Base-by-base conservation (phyloP, 1,140 invertebrate species). In the Octopus bimaculoides region DNA sequence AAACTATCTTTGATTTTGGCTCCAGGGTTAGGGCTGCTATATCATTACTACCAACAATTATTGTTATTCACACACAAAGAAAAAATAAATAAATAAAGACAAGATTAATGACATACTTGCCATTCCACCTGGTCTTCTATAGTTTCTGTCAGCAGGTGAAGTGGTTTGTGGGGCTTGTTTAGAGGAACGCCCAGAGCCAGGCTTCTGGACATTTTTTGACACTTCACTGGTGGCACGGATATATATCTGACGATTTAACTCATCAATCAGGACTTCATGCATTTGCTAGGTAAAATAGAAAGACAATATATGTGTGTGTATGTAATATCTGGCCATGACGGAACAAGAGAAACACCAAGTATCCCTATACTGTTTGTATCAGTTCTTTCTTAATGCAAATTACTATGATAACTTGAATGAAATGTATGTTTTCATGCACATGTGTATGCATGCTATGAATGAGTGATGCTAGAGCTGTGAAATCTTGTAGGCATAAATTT, bases 221-320 rank as follows among this genome's bases (percentile, higher is more conserved):
- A 86, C 81, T 26, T 79, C 75, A 83, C 91, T 91, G 4, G 92
- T 92, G 7, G 93, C 92, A 84, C 92, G 92, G n/a, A 93, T 91
- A 86, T 96, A 96, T 71, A 96, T 91, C 88, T 95, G 94, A 76
- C 92, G 91, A 82, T 93, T 93, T 14, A 96, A 88, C 88, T 96
- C 95, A 81, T 94, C 92, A 69, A 95, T 90, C 75, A 95, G 85
- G 9, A 85, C 82, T 55, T 93, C 90, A 88, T 94, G 94, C 4
- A 96, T 86, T 89, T 94, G 92, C 90, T 93, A 84, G 12, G 89
- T 87, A 56, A 79, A 82, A 78, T 82, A 83, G 71, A 81, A 80
- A 80, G 75, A 75, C 78, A 41, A 74, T 74, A 52, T 17, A 41
- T 14, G 41, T 53, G 71, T 12, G 9, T 26, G 9, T 6, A 10